Evolutionary conservation across 2,888 invertebrate genomes (phyloP), one percentile per base, ranked within the genome.

Genomic region (Sylvicola fuscatus): DNA sequence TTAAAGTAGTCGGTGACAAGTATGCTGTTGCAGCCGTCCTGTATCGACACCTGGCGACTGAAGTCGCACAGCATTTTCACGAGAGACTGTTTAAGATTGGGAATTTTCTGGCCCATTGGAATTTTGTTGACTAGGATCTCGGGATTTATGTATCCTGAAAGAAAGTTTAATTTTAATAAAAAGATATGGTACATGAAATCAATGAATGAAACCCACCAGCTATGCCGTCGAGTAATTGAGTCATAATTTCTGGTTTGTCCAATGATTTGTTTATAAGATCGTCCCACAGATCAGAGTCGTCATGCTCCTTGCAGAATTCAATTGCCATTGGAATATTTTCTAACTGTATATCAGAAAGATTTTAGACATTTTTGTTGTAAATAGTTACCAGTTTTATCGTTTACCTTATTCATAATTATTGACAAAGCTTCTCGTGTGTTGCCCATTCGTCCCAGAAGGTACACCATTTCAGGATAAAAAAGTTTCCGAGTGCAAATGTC

Each of bases 41-140:
- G 80, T 14, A 90, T 75, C 2, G 87, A 82, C 17, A 87, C 74
- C 61, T 93, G 92, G 39, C 93, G 65, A 50, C 84, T 86, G 56
- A 89, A 95, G 54, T 97, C 97, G 47, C 83, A 80, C 60, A 97
- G 70, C 74, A 97, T 89, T 62, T 90, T 92, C 2, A 87, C 86
- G 8, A 97, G 64, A 0, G 92, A 84, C 47, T 82, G 78, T 45
- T 90, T 78, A 30, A 97, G 62, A 28, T 87, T 87, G 7, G 86
- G 84, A 46, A 98, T 89, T 53, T 81, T 67, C 59, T 86, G 74
- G 2, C 80, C 77, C 1, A 75, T 65, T 46, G 82, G 72, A 43
- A 98, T 95, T 54, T 77, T 74, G 48, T 79, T 67, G 37, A 97
- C 80, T 41, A 92, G 64, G 47, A 81, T 70, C 40, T 83, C 75